A percentile compares a stretch with the other conserved stretches of the same genome.
phyloP scores from a whole-genome alignment of 1,140 invertebrate species.

The Oedothorax gibbosus region DNA sequence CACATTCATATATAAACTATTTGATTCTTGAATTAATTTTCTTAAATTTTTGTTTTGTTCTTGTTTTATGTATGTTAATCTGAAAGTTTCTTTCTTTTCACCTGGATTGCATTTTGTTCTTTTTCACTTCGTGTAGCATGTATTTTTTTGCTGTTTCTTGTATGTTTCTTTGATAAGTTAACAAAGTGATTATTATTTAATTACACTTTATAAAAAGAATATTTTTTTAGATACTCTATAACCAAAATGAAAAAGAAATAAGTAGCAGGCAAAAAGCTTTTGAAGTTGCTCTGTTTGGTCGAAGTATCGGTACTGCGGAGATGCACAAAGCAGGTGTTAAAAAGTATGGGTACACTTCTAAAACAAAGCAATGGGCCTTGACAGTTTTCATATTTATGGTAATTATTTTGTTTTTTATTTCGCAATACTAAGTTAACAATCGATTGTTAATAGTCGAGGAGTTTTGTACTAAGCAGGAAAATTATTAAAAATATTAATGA shows the following conservation, averaged over 20 bases:
- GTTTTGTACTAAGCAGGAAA: no score
- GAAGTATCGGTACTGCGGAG: conserved; percentile 15
- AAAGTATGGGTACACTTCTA: conserved; percentile 25
- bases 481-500: no score
- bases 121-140: no score
- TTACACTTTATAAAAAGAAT: background rate
- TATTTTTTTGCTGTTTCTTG: background rate
- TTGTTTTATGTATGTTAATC: no score
- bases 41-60: no score
- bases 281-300: conserved; percentile 47
- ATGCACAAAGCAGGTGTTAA: conserved; percentile 44
- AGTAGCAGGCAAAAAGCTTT: conserved; percentile 21
- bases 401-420: background rate
- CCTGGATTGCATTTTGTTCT: no score
- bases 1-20: no score
- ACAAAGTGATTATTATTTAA: background rate
- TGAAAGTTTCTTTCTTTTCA: no score
- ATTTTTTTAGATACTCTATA: conserved; percentile 21
- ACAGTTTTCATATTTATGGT: conserved; percentile 13
- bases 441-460: no score
- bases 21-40: no score
- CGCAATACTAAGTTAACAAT: no score
- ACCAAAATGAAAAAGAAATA: conserved; percentile 28
- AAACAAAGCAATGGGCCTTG: background rate
- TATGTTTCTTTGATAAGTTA: background rate